Percentiles rank a stretch among this genome's conserved stretches.
phyloP scores from a whole-genome alignment of 2,113 vertebrate species.

The Podarcis muralis region DNA sequence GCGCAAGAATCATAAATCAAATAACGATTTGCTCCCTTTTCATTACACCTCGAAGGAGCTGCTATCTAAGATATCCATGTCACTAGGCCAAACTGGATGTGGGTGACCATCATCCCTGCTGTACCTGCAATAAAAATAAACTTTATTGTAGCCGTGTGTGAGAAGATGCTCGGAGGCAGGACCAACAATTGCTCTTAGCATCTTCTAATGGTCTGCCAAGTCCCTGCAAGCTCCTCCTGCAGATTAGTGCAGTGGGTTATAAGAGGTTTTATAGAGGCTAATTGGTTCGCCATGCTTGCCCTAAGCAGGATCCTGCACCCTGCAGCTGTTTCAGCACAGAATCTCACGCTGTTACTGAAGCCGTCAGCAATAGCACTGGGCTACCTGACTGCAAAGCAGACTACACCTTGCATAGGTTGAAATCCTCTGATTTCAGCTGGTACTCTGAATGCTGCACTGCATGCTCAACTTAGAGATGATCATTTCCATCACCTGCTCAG shows the following conservation, averaged over 20 bases:
- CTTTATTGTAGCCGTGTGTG: not conserved
- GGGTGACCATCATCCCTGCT: not conserved
- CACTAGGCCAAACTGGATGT: not conserved
- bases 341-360: not conserved
- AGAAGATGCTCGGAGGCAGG: not conserved
- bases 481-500: not conserved
- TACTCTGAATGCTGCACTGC: not conserved
- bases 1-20: too few relatives aligned
- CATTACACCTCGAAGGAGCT: not conserved
- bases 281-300: not conserved
- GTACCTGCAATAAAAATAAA: not conserved
- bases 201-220: not conserved
- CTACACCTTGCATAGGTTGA: not conserved
- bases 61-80: not conserved
- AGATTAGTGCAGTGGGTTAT: not conserved
- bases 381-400: not conserved
- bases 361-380: not conserved
- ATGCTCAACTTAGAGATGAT: not conserved
- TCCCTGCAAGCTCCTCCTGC: not conserved
- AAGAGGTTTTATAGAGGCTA: not conserved
- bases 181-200: not conserved
- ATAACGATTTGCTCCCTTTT: too few relatives aligned
- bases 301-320: not conserved
- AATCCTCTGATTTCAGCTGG: not conserved
- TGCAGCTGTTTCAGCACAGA: not conserved